A percentile compares a stretch with the other conserved stretches of the same genome.
phyloP scores from a whole-genome alignment of 1,140 invertebrate genomes.

The Proctacanthus coquilletti region DNA sequence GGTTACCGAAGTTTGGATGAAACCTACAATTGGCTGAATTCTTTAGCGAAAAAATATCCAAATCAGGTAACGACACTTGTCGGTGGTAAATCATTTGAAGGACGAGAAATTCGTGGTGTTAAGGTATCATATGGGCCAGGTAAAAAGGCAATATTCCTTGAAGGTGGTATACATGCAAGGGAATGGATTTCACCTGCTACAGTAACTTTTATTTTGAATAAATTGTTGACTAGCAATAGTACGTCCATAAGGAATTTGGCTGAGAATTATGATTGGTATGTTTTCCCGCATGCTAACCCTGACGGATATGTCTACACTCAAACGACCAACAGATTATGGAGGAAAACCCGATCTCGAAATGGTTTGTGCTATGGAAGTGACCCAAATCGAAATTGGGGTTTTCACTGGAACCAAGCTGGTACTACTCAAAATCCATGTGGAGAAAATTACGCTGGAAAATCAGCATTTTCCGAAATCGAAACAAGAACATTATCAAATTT shows the following conservation, averaged over 20 bases:
- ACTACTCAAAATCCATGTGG: slow-evolving; percentile 47
- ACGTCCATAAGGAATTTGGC: slow-evolving; percentile 32
- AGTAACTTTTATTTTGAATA: slow-evolving; percentile 46
- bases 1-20: slow-evolving; percentile 32
- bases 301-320: slow-evolving; percentile 66
- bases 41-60: slow-evolving; percentile 27
- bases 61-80: slow-evolving; percentile 32
- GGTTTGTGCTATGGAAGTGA: slow-evolving; percentile 46
- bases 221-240: slow-evolving; percentile 38
- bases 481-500: slow-evolving; percentile 32
- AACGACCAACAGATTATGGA: slow-evolving; percentile 47
- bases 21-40: slow-evolving; percentile 33
- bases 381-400: slow-evolving; percentile 58
- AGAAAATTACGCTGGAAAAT: slow-evolving; percentile 50
- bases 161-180: slow-evolving; percentile 47
- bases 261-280: slow-evolving; percentile 47
- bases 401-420: slow-evolving; percentile 47
- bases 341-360: slow-evolving; percentile 49
- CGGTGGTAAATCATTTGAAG: slow-evolving; percentile 41
- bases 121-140: slow-evolving; percentile 34
- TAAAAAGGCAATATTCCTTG: slow-evolving; percentile 32
- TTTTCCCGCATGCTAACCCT: slow-evolving; percentile 54
- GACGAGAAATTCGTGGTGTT: slow-evolving; percentile 42
- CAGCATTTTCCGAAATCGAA: slow-evolving; percentile 58
- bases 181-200: slow-evolving; percentile 66